Conservation (phyloP, 2,888 invertebrate species). For the Machimus rusticus region DNA sequence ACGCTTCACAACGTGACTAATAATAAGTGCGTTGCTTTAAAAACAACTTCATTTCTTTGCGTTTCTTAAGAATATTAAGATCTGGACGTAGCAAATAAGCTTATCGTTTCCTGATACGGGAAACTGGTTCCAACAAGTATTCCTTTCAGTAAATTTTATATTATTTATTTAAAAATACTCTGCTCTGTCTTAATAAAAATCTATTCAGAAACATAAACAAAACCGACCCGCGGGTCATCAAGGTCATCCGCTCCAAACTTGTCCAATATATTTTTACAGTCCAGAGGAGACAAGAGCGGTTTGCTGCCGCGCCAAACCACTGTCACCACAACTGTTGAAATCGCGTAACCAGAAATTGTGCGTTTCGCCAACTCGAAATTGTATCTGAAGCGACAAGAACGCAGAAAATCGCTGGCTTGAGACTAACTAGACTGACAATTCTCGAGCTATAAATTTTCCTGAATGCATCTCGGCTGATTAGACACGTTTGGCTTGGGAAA, state of each 20-base stretch:
- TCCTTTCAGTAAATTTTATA: not conserved
- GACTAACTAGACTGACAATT: not conserved
- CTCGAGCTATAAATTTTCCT: not conserved
- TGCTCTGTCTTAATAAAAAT: not conserved
- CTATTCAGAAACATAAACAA: not conserved
- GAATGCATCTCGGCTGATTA: not conserved
- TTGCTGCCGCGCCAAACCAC: not conserved
- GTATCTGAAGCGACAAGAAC: not conserved
- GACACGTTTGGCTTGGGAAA: not conserved
- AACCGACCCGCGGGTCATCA: not conserved
- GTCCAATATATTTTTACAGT: not conserved
- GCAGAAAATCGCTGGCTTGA: not conserved
- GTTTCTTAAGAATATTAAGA: not conserved
- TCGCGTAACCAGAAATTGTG: not conserved
- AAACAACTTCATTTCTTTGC: not conserved
- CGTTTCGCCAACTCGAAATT: not conserved
- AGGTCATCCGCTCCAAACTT: not conserved
- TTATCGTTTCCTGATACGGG: not conserved
- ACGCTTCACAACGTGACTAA: not conserved
- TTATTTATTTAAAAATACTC: not conserved
- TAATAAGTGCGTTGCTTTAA: not conserved
- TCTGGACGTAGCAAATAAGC: not conserved
- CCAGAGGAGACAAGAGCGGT: not conserved
- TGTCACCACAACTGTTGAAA: not conserved
- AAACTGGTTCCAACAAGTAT: not conserved